Evolutionary conservation across 2,113 vertebrate species (phyloP), one percentile per base, ranked within the genome.

Genomic region (Semicossyphus pulcher): DNA sequence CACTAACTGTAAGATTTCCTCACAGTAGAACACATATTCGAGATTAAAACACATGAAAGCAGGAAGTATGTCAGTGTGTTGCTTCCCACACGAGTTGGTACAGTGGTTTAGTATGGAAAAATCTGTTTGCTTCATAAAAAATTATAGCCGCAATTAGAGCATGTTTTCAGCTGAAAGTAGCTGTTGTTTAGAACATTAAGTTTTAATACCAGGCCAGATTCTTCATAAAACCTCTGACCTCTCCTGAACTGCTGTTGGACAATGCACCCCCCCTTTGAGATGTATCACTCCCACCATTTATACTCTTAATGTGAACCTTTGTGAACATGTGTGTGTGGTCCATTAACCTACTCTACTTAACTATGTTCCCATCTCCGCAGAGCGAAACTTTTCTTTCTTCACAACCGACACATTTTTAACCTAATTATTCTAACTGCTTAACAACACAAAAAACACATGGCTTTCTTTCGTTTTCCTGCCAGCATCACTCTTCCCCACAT

Each of bases 321-420:
- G 37, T 54, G 69, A n/a, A n/a, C n/a, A n/a, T 66, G 57, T 72
- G 65, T 61, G 80, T 84, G 76, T 81, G 83, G 76, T 58, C 72
- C 61, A 60, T 64, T 68, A 78, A 58, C 52, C 57, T n/a, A 28
- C n/a, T n/a, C 39, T 53, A 21, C 10, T 59, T 34, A 9, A 15
- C 54, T 20, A 37, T 10, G 49, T 54, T 66, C n/a, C 7, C 20
- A 36, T 48, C 7, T 52, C 61, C 53, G 15, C n/a, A n/a, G n/a
- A n/a, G n/a, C n/a, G n/a, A n/a, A 42, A 48, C 16, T 36, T 18
- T 9, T 47, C 28, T 51, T 57, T 31, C n/a, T 73, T 70, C 48
- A 37, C 21, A 42, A 12, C 31, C 18, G 0, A 23, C 26, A 45
- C 10, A 48, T 36, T 54, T n/a, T 65, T 53, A 68, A 12, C 29